Conservation (phyloP, 92 coral and sea anemone species). For the Epizoanthus fatuus region DNA sequence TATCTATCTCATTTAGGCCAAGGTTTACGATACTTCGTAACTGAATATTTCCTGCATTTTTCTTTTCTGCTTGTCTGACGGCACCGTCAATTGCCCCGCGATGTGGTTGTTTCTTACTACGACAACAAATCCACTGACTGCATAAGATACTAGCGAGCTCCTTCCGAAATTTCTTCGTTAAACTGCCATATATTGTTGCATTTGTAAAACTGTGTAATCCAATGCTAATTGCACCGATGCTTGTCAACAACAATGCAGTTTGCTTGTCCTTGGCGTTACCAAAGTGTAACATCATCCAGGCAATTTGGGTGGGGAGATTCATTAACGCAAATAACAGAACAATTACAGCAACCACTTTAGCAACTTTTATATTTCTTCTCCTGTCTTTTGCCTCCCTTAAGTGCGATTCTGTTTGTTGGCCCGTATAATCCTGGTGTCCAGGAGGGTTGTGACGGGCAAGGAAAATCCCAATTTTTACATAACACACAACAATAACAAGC, state of each 20-base stretch:
- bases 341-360: conserved; percentile 2
- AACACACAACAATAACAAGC: conserved; percentile 28
- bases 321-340: neutral
- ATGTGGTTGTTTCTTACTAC: neutral
- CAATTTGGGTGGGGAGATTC: conserved; percentile 5
- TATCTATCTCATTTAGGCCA: neutral
- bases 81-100: neutral
- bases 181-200: neutral
- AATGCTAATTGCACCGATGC: neutral
- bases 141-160: neutral
- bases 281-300: conserved; percentile 16
- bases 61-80: neutral
- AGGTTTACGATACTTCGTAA: neutral
- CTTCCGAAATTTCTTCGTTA: conserved; percentile 19
- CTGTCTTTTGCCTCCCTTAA: neutral
- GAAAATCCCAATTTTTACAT: conserved; percentile 38
- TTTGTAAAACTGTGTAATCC: conserved; percentile 3
- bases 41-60: neutral
- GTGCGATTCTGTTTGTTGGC: neutral
- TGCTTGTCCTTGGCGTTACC: neutral
- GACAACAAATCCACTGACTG: neutral
- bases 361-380: neutral
- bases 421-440: neutral
- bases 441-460: neutral
- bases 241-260: neutral